phyloP scores from a whole-genome alignment of 37 sponge, comb jelly and placozoan species.

The Beroe forskalii region DNA sequence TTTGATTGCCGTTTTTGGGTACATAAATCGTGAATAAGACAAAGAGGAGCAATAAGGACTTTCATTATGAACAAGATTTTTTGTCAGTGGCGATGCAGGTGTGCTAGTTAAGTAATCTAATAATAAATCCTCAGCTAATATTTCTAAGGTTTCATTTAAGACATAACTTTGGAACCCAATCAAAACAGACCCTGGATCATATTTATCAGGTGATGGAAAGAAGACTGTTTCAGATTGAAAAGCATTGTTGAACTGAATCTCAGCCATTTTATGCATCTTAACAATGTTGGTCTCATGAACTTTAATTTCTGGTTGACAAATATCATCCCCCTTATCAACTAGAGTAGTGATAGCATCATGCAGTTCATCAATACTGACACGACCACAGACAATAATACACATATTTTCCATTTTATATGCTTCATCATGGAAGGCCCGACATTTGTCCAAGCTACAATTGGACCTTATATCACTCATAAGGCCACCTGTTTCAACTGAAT shows the following conservation, averaged over 20 bases:
- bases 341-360: background rate
- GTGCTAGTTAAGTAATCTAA: slow-evolving; percentile 82
- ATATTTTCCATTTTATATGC: slow-evolving; percentile 8
- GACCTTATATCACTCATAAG: slow-evolving; percentile 76
- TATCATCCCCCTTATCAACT: too few relatives aligned
- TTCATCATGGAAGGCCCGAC: background rate
- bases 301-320: too few relatives aligned
- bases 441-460: slow-evolving; percentile 78
- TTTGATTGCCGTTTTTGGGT: background rate
- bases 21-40: background rate
- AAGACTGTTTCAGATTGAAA: slow-evolving; percentile 66
- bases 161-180: slow-evolving; percentile 35
- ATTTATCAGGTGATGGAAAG: slow-evolving; percentile 77
- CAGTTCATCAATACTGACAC: slow-evolving; percentile 3
- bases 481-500: slow-evolving; percentile 89
- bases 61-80: slow-evolving; percentile 75
- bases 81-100: slow-evolving; percentile 90
- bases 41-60: slow-evolving; percentile 76
- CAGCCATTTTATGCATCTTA: too few relatives aligned
- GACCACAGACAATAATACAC: slow-evolving; percentile 26
- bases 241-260: background rate
- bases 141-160: slow-evolving; percentile 61
- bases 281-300: too few relatives aligned
- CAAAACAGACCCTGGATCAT: slow-evolving; percentile 65
- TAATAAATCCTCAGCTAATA: slow-evolving; percentile 69